Evolutionary conservation across 2,113 vertebrate species (phyloP).

Genomic region (Marmota monax): DNA sequence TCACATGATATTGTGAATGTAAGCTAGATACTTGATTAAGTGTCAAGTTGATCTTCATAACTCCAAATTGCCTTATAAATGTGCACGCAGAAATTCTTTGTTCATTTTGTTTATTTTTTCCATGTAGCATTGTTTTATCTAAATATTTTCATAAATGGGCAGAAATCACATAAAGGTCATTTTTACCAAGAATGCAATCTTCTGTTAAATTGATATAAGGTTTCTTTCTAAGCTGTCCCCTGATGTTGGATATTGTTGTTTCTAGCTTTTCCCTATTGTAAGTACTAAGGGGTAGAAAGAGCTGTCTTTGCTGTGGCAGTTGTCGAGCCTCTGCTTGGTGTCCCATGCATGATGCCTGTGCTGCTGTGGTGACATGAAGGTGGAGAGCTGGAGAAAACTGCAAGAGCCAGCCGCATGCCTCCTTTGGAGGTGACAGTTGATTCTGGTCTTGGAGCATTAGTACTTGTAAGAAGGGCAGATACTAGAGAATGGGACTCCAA

Average conservation of each 20-base stretch:
- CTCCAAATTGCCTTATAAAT: neutral
- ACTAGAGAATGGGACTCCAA: neutral
- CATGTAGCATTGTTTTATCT: neutral
- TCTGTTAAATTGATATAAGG: neutral
- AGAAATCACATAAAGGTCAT: neutral
- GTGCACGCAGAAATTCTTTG: neutral
- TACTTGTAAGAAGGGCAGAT: neutral
- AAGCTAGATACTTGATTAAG: neutral
- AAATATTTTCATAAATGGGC: neutral
- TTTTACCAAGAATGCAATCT: neutral
- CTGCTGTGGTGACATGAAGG: neutral
- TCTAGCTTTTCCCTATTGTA: neutral
- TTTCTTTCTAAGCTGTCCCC: neutral
- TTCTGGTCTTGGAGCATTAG: neutral
- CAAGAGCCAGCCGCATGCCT: neutral
- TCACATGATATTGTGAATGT: neutral
- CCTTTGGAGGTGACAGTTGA: neutral
- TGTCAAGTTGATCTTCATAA: neutral
- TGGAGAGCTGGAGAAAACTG: neutral
- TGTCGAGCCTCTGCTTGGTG: neutral
- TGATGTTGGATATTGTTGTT: neutral
- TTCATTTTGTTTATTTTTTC: neutral
- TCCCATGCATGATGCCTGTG: neutral
- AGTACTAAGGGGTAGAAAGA: neutral
- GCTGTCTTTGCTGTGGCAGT: neutral